Conservation (phyloP, 2,888 invertebrate genomes). For the Polydrusus tereticollis region DNA sequence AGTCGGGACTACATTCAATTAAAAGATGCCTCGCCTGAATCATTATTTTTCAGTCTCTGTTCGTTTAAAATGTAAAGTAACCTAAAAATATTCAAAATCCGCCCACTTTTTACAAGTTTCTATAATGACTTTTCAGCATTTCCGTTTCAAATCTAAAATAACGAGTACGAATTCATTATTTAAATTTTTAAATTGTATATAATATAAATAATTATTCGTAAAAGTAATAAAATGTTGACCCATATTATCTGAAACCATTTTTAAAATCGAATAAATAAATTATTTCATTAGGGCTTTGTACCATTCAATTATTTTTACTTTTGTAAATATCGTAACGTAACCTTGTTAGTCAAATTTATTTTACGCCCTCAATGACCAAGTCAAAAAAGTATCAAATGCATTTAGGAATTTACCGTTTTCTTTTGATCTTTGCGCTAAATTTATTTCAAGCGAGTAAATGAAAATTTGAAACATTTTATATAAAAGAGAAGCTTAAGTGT, state of each 20-base stretch:
- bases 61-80: constrained; percentile 19
- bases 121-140: constrained; percentile 9
- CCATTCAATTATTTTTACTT: not conserved
- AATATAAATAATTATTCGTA: too few species aligned
- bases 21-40: constrained; percentile 2
- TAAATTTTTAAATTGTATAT: not conserved
- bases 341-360: not conserved
- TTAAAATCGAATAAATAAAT: constrained; percentile 7
- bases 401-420: constrained; percentile 4
- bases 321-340: not conserved
- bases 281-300: not conserved
- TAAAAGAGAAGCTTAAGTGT: not conserved
- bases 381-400: constrained; percentile 8
- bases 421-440: not conserved
- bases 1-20: not conserved
- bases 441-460: not conserved
- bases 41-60: not conserved
- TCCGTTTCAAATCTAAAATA: constrained; percentile 6
- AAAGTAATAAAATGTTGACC: too few species aligned
- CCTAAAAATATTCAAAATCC: constrained; percentile 16
- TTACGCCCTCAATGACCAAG: not conserved
- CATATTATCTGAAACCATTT: not conserved
- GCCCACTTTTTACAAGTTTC: constrained; percentile 3
- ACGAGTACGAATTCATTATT: not conserved
- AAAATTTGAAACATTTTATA: not conserved